Conservation (phyloP, 2,113 vertebrate genomes). For the Clarias macrocephalus region DNA sequence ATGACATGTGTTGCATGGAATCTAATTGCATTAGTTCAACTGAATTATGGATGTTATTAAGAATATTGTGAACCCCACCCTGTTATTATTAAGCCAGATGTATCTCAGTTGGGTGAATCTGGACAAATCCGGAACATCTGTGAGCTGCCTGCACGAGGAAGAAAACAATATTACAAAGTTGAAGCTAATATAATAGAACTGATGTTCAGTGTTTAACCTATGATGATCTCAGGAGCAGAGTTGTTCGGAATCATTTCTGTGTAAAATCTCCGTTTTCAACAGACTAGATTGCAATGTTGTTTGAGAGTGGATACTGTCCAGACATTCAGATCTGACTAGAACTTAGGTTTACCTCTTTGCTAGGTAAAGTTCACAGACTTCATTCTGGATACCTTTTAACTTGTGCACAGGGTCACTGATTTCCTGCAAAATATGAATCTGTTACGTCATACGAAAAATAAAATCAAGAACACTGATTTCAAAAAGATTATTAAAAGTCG, state of each 20-base stretch:
- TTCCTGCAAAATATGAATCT: slow-evolving; percentile 10
- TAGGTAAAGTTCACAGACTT: slow-evolving; percentile 10
- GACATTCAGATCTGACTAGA: not conserved
- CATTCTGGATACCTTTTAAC: not conserved
- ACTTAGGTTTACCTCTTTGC: slow-evolving; percentile 21
- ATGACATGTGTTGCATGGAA: not conserved
- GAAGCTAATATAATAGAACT: not conserved
- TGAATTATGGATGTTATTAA: not conserved
- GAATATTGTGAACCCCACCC: slow-evolving; percentile 1
- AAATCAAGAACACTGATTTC: not conserved
- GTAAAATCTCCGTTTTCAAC: not conserved
- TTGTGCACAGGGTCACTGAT: not conserved
- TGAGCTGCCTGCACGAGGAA: not conserved
- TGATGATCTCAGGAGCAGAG: not conserved
- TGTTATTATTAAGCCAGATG: slow-evolving; percentile 43
- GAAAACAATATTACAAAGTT: not conserved
- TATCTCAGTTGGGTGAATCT: slow-evolving; percentile 35
- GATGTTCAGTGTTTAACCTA: not conserved
- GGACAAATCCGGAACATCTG: slow-evolving; percentile 32
- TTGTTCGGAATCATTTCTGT: not conserved
- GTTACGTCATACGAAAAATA: not conserved
- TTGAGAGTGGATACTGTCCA: not conserved
- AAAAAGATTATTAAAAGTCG: not conserved
- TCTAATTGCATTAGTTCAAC: not conserved
- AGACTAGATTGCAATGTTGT: not conserved